Evolutionary conservation across 2,888 invertebrate genomes (phyloP), one percentile per base, ranked within the genome.

Genomic region (Conus canariensis): DNA sequence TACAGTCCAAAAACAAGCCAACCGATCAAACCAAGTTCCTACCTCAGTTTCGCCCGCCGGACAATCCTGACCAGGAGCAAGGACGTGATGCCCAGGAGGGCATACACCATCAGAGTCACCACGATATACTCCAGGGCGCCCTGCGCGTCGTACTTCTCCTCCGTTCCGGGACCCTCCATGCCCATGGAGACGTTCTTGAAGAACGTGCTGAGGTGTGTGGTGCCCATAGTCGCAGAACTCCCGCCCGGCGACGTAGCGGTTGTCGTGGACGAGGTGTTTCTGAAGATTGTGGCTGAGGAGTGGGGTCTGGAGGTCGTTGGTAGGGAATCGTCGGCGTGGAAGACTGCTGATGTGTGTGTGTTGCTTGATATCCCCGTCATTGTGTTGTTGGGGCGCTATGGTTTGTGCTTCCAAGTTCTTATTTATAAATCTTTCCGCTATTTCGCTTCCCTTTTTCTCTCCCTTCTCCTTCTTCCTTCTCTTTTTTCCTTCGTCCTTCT

Each of bases 101-200:
- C 88, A 64, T 92, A 92, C 64, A 92, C 90, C 9, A 89, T 59
- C 22, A 92, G 64, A 1, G 92, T 92, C 14, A 87, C 89, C 45
- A 92, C 87, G 25, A 92, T 91, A 80, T 89, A 92, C 86, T 92
- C 88, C 91, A 91, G 90, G 56, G 92, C 92, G 22, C 92, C 92
- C 22, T 88, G 86, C 14, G 91, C 83, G 88, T 92, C 92, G 80
- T 92, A 92, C 19, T 10, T 9, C 58, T 83, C 58, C 19, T 19
- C 56, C 4, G 82, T 19, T 22, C 56, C 58, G 9, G 82, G 58
- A 12, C 58, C 30, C 19, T 30, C 58, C 9, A 56, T 82, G 16
- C 14, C 83, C 67, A n/a, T 19, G 16, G 70, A 59, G 19, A 8
- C 58, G 25, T n/a, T 74, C 12, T 5, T 19, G 82, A 22, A 22